Conservation (phyloP, 2,888 invertebrate genomes). For the Thymelicus lineola region DNA sequence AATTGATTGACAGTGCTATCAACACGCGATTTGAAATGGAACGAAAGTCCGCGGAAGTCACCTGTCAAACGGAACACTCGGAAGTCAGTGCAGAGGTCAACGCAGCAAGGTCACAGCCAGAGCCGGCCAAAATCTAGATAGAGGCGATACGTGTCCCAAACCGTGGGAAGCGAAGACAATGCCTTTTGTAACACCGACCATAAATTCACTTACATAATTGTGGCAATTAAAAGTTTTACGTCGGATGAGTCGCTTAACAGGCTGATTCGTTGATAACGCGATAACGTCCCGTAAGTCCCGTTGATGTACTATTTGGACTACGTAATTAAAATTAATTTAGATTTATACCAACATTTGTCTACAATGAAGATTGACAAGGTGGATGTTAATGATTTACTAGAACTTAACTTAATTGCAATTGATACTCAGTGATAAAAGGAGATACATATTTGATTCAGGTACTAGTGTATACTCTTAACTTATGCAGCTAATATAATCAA, state of each 20-base stretch:
- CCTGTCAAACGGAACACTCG: constrained; percentile 36
- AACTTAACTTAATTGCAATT: too few relatives aligned
- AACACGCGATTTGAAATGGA: constrained; percentile 1
- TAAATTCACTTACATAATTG: constrained; percentile 74
- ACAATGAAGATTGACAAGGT: neutral
- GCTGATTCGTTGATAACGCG: constrained; percentile 27
- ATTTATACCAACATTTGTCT: neutral
- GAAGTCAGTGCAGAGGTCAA: constrained; percentile 34
- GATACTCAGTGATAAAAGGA: too few relatives aligned
- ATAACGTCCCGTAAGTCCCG: constrained; percentile 17
- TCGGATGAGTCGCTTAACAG: constrained; percentile 37
- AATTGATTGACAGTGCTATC: constrained; percentile 13
- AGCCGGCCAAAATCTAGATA: constrained; percentile 65
- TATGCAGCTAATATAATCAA: too few relatives aligned
- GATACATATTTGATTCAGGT: too few relatives aligned
- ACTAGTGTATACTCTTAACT: too few relatives aligned
- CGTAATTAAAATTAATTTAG: neutral
- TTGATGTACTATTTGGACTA: constrained; percentile 9
- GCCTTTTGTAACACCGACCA: constrained; percentile 60
- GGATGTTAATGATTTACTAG: too few relatives aligned
- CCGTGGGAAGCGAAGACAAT: constrained; percentile 74
- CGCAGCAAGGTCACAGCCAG: constrained; percentile 60
- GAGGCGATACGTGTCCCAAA: constrained; percentile 67
- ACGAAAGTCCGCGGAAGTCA: constrained; percentile 31
- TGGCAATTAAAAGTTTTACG: constrained; percentile 72